Percentiles rank a stretch among this genome's conserved stretches.
Conservation (phyloP, 2,797 vertebrate species). For the Tadarida brasiliensis region DNA sequence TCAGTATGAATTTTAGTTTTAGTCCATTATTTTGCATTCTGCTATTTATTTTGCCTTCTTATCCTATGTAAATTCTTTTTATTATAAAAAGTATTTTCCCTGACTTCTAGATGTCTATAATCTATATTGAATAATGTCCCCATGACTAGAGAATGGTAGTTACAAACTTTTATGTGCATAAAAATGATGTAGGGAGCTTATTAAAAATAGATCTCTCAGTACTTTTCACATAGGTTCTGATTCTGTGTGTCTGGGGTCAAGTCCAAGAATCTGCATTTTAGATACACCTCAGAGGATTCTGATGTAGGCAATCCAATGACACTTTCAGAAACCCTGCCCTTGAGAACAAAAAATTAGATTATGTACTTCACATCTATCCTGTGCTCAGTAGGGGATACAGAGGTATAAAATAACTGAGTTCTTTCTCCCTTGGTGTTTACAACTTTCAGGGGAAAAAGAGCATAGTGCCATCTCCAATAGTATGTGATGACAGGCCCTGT, state of each 20-base stretch:
- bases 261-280: constrained; percentile 18
- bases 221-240: constrained; percentile 13
- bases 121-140: constrained; percentile 49
- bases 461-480: not conserved
- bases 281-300: not conserved
- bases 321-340: constrained; percentile 20
- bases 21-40: not conserved
- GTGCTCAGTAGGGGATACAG: not conserved
- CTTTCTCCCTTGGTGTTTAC: constrained; percentile 14
- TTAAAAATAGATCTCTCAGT: constrained; percentile 39
- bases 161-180: not conserved
- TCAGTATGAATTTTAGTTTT: constrained; percentile 46
- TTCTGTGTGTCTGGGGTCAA: not conserved
- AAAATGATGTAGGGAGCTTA: constrained; percentile 31
- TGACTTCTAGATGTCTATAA: not conserved
- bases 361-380: not conserved
- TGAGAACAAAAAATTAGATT: constrained; percentile 11
- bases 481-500: not conserved
- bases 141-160: constrained; percentile 21
- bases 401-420: not conserved
- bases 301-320: not conserved
- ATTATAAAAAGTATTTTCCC: not conserved
- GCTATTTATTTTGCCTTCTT: not conserved
- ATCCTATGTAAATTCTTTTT: not conserved
- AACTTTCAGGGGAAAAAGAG: not conserved